Percentiles rank a stretch among this genome's conserved stretches.
Conservation (phyloP, 2,113 vertebrate genomes). For the Phrynosoma blainvillii region DNA sequence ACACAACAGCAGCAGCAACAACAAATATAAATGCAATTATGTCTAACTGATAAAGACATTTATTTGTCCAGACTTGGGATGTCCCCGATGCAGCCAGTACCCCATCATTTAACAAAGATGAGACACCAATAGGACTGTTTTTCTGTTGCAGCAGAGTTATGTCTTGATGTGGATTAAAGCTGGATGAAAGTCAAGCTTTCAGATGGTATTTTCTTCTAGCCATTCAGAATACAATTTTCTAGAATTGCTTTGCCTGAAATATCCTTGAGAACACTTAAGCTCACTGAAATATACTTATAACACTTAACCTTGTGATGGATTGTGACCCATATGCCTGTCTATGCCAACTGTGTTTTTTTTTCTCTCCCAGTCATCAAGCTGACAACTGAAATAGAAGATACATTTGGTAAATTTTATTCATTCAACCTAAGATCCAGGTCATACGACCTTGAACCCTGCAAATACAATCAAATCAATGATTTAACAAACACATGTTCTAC, state of each 20-base stretch:
- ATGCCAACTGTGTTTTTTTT: background rate
- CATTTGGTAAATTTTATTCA: conserved; percentile 1
- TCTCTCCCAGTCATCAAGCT: background rate
- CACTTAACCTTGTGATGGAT: background rate
- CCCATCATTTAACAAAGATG: background rate
- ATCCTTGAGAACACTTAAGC: background rate
- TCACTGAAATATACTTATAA: background rate
- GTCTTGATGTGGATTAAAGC: background rate
- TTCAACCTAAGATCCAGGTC: background rate
- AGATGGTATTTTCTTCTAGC: background rate
- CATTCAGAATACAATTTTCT: background rate
- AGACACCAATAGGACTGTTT: background rate
- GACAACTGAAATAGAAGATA: background rate
- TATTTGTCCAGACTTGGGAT: background rate
- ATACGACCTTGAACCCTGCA: background rate
- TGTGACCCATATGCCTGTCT: background rate
- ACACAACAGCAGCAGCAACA: too few relatives aligned
- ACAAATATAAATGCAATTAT: background rate
- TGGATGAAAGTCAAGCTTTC: background rate
- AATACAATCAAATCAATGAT: background rate
- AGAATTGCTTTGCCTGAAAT: background rate
- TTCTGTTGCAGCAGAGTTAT: background rate
- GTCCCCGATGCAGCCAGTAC: background rate
- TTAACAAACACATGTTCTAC: background rate
- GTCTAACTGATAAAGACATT: background rate